Percentiles rank a stretch among this genome's conserved stretches.
Conservation (phyloP, 2,113 vertebrate species). For the human region GRCh38 chr13:58287001-58287500, state of each 20-base stretch:
- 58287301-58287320: constrained; percentile 58
- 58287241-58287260: background rate
- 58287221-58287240: background rate
- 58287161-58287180: background rate
- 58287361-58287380: constrained; percentile 77
- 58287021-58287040: background rate
- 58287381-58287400: constrained; percentile 78
- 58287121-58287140: background rate
- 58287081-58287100: background rate
- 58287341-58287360: constrained; percentile 64
- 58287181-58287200: constrained; percentile 30
- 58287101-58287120: background rate
- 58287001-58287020: background rate
- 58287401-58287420: constrained; percentile 80
- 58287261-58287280: background rate
- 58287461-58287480: constrained; percentile 80
- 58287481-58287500: constrained; percentile 76
- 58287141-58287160: background rate
- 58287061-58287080: background rate
- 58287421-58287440: constrained; percentile 75
- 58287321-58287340: constrained; percentile 58
- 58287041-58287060: background rate
- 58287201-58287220: background rate
- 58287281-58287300: constrained; percentile 36
- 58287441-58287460: constrained; percentile 75